Base-by-base conservation (phyloP, 2,888 invertebrate genomes). In the Gnatocerus cornutus region DNA sequence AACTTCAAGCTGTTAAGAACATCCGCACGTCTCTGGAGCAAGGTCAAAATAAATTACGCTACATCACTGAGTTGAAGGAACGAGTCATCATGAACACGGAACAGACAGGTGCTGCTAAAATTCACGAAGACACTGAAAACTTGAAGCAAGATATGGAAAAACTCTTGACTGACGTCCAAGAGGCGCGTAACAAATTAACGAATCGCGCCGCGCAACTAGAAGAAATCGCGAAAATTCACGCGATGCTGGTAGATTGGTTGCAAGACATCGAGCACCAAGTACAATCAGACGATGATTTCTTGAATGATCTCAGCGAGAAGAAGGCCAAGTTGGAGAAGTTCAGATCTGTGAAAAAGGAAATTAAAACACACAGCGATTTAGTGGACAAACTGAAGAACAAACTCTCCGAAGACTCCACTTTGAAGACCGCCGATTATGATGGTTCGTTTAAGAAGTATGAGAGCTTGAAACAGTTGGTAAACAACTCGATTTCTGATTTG, bases 1-100 rank as follows among this genome's bases (percentile, higher is more conserved):
- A 95, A 82, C 85, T 98, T 0, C 93, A 94, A 78, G 92, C 92
- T 0, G 92, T 97, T 0, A 95, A 97, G 86, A 91, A 92, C 13
- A 89, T 98, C 27, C 90, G 96, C n/a, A 94, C 96, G 80, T 93
- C 94, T 0, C 87, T 98, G 55, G 97, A 98, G 82, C 96, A 97
- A 81, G 98, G 97, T 0, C 96, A 97, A 80, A 93, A 93, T 79
- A 92, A 93, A 78, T 83, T 96, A 14, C 87, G 93, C 6, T 96
- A 96, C 81, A 91, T 96, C 55, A 85, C 96, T 30, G 98, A 98
- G 79, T 86, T 97, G 1, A 97, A 97, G 80, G 98, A 98, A 83
- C 93, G 94, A 80, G 96, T 97, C 0, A 93, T 96, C 6, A 92
- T 97, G 88, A 97, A 96, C 80, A 98, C 97, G 0, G 96, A 96